phyloP scores from a whole-genome alignment of 2,888 invertebrate genomes.

The Monopis laevigella region DNA sequence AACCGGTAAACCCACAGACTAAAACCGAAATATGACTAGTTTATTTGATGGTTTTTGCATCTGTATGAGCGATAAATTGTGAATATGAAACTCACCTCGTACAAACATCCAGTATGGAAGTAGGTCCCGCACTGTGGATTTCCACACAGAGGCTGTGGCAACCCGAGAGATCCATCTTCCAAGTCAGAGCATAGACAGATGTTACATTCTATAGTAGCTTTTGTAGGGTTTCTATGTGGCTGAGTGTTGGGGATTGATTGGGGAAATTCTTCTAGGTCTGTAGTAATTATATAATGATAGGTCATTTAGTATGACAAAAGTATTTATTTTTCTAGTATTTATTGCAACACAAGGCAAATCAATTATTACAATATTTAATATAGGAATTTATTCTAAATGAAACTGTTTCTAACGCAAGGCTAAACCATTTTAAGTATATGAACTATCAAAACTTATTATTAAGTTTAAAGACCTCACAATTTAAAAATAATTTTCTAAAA shows the following conservation, averaged over 20 bases:
- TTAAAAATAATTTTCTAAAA: no score
- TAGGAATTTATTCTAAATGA: no score
- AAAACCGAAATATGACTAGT: no score
- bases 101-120: conserved; percentile 47
- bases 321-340: not conserved
- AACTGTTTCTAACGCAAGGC: no score
- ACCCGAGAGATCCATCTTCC: conserved; percentile 28
- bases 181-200: conserved; percentile 44
- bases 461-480: no score
- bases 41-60: no score
- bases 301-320: not conserved
- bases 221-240: not conserved
- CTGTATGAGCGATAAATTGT: no score
- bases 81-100: conserved; percentile 38
- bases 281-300: conserved; percentile 2
- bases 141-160: conserved; percentile 50
- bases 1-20: no score
- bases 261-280: conserved; percentile 16
- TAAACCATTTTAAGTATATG: no score
- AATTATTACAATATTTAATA: no score
- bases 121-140: conserved; percentile 41
- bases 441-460: no score
- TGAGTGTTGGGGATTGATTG: conserved; percentile 12
- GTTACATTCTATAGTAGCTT: conserved; percentile 28
- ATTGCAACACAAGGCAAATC: no score